A percentile compares a stretch with the other conserved stretches of the same genome.
phyloP scores from a whole-genome alignment of 2,888 invertebrate species.

The Polydrusus cervinus region DNA sequence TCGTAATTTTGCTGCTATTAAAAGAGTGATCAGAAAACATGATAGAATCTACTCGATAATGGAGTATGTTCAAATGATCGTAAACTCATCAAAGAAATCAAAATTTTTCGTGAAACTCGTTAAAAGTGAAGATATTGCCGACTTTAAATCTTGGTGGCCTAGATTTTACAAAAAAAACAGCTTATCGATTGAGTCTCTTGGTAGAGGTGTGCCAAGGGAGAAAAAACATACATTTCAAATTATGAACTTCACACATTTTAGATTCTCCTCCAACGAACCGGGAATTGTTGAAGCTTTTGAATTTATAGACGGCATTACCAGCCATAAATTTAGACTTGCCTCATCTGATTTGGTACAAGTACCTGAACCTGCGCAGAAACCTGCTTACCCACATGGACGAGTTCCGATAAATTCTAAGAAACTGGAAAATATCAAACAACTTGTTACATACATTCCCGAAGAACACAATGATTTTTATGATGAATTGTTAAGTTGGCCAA shows the following conservation, averaged over 20 bases:
- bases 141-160: constrained; percentile 17
- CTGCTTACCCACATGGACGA: constrained; percentile 3
- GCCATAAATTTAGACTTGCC: neutral
- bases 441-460: no score
- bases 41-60: constrained; percentile 8
- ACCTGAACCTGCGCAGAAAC: neutral
- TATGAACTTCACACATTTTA: constrained; percentile 1
- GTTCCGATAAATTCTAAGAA: neutral
- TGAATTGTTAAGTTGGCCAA: no score
- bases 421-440: neutral
- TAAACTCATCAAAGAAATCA: constrained; percentile 5
- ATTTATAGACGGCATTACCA: neutral
- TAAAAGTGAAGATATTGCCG: constrained; percentile 6
- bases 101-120: constrained; percentile 14
- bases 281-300: neutral
- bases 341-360: neutral
- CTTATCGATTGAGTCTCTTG: constrained; percentile 15
- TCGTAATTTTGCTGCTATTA: constrained; percentile 18
- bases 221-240: constrained; percentile 9
- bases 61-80: constrained; percentile 15
- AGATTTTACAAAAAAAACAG: constrained; percentile 12
- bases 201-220: constrained; percentile 8
- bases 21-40: constrained; percentile 8
- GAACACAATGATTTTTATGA: no score
- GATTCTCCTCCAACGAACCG: neutral